These are phyloP conservation scores for Arrhamphus sclerolepis DNA, from an alignment of 2,797 vertebrate species.

Conservation along the genomic window DNA sequence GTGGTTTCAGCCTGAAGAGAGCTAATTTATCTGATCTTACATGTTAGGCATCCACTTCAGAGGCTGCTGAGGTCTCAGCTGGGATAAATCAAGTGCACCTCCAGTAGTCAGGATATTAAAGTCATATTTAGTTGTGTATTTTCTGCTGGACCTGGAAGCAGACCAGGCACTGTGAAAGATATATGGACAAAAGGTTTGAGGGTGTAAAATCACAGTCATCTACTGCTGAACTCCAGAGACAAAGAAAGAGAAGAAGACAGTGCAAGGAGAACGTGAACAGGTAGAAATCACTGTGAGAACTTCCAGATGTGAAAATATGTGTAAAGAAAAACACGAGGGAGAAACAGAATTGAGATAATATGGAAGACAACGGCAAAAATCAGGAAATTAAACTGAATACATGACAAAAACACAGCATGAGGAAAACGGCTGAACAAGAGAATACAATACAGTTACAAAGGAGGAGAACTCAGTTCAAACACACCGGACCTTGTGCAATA, in stretches of 20 bases:
- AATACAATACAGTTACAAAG: neutral
- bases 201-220: constrained; percentile 32
- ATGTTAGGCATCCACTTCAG: constrained; percentile 38
- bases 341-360: no score
- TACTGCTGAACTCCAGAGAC: constrained; percentile 4
- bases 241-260: neutral
- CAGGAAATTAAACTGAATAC: neutral
- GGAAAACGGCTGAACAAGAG: neutral
- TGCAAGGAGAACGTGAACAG: neutral
- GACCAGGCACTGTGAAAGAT: constrained; percentile 26
- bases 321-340: no score
- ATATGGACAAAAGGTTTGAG: constrained; percentile 6
- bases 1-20: constrained; percentile 1
- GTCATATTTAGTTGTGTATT: constrained; percentile 53
- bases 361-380: no score
- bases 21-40: constrained; percentile 40
- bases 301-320: no score
- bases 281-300: neutral
- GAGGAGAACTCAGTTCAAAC: neutral
- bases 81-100: constrained; percentile 54
- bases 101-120: constrained; percentile 50
- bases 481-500: neutral
- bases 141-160: constrained; percentile 34
- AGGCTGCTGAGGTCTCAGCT: constrained; percentile 47
- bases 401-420: neutral